These are phyloP conservation scores for Chelon auratus DNA, from an alignment of 2,797 vertebrate species.

Conservation along the genomic window DNA sequence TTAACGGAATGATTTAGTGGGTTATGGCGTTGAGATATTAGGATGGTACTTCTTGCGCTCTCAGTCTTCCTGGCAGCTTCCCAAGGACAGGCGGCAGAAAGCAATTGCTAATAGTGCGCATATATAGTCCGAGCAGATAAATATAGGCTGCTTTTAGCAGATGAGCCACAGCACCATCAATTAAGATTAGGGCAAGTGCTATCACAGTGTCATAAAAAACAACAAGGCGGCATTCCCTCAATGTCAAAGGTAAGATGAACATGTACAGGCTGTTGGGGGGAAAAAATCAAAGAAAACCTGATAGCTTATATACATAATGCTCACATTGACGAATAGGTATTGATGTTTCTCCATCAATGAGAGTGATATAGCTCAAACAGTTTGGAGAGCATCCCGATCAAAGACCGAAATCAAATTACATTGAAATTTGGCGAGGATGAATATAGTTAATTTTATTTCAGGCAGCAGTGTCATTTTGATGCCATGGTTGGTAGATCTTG, in stretches of 20 bases:
- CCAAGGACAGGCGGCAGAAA: slow-evolving; percentile 89
- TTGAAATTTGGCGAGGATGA: slow-evolving; percentile 52
- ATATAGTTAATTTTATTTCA: slow-evolving; percentile 48
- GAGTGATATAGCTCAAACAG: slow-evolving; percentile 73
- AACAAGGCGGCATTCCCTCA: slow-evolving; percentile 82
- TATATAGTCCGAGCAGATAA: slow-evolving; percentile 86
- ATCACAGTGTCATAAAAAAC: slow-evolving; percentile 86
- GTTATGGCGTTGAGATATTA: slow-evolving; percentile 71
- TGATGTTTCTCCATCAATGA: slow-evolving; percentile 77
- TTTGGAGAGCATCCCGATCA: slow-evolving; percentile 53
- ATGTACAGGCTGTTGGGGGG: slow-evolving; percentile 59
- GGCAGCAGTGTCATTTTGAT: slow-evolving; percentile 41
- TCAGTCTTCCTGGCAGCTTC: slow-evolving; percentile 83
- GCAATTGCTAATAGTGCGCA: slow-evolving; percentile 91
- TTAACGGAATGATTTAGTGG: slow-evolving; percentile 70
- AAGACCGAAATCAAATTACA: slow-evolving; percentile 55
- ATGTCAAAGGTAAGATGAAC: slow-evolving; percentile 89
- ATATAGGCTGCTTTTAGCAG: slow-evolving; percentile 92
- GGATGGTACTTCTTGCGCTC: slow-evolving; percentile 79
- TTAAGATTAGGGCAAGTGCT: slow-evolving; percentile 86
- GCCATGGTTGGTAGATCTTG: slow-evolving; percentile 12
- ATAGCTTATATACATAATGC: slow-evolving; percentile 81
- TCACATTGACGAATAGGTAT: slow-evolving; percentile 77
- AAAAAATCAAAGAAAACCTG: slow-evolving; percentile 66
- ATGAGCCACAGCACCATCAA: slow-evolving; percentile 88